These are phyloP conservation scores for Aleiodes sp. DNA, from an alignment of 1,140 invertebrate species.

Conservation along the genomic window DNA sequence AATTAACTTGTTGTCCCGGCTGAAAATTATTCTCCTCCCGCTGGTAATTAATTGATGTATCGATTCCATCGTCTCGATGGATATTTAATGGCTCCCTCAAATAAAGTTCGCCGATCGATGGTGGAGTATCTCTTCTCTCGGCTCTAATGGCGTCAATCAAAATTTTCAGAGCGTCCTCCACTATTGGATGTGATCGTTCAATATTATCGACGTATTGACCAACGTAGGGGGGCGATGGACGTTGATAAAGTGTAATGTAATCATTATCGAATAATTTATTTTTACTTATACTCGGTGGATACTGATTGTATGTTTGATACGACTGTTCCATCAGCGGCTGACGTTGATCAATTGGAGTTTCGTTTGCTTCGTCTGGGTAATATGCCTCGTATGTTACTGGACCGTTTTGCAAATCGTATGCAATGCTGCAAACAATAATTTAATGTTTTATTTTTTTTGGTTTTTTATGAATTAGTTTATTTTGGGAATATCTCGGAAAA, in stretches of 20 bases:
- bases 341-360: constrained; percentile 35
- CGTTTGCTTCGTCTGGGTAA: constrained; percentile 45
- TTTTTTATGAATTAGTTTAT: background rate
- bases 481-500: background rate
- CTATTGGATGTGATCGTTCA: background rate
- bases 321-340: constrained; percentile 37
- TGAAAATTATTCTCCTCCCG: constrained; percentile 45
- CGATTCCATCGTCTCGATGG: too few species aligned
- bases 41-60: background rate
- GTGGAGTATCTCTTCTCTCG: background rate
- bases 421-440: background rate
- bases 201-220: background rate
- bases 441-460: background rate
- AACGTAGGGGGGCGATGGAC: background rate
- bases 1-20: constrained; percentile 49
- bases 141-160: background rate
- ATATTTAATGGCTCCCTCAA: background rate
- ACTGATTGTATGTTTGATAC: constrained; percentile 35
- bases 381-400: constrained; percentile 55
- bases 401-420: constrained; percentile 45
- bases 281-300: too few species aligned
- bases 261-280: background rate
- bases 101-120: background rate
- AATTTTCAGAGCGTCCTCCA: background rate
- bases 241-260: background rate